These are phyloP conservation scores for Amyelois transitella DNA, from an alignment of 1,140 invertebrate genomes.

Conservation along the genomic window DNA sequence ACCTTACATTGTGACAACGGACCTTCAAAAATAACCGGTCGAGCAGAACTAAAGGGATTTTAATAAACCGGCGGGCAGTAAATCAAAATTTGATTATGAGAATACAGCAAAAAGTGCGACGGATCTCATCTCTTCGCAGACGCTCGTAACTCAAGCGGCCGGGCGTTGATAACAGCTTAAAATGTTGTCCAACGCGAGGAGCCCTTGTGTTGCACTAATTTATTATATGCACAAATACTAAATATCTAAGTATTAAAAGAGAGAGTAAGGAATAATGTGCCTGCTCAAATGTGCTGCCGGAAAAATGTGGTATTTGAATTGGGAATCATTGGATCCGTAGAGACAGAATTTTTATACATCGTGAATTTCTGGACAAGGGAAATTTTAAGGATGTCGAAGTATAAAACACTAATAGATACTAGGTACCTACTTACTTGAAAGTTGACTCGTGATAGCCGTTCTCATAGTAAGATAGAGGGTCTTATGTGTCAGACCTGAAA, in stretches of 20 bases:
- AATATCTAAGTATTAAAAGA: slow-evolving; percentile 59
- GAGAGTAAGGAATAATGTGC: slow-evolving; percentile 42
- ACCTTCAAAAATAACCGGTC: slow-evolving; percentile 1
- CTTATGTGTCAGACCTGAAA: too few species aligned
- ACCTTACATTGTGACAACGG: slow-evolving; percentile 13
- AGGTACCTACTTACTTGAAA: too few species aligned
- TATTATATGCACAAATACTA: slow-evolving; percentile 53
- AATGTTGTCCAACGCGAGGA: slow-evolving; percentile 29
- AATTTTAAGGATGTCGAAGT: too few species aligned
- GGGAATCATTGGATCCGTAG: not conserved
- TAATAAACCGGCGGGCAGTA: slow-evolving; percentile 16
- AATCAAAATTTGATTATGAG: slow-evolving; percentile 25
- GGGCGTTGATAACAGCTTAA: slow-evolving; percentile 36
- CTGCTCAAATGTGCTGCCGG: slow-evolving; percentile 25
- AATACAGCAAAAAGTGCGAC: slow-evolving; percentile 13
- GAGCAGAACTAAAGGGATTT: slow-evolving; percentile 16
- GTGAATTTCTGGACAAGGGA: too few species aligned
- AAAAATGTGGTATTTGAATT: slow-evolving; percentile 24
- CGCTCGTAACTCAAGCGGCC: slow-evolving; percentile 10
- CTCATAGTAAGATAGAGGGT: too few species aligned
- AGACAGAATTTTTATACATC: not conserved
- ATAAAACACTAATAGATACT: too few species aligned
- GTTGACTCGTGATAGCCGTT: too few species aligned
- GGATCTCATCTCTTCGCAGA: not conserved
- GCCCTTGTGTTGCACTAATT: slow-evolving; percentile 47